Percentiles rank a stretch among this genome's conserved stretches.
These are phyloP conservation scores for Paedocypris sp. DNA, from an alignment of 2,113 vertebrate species.

Conservation along the genomic window DNA sequence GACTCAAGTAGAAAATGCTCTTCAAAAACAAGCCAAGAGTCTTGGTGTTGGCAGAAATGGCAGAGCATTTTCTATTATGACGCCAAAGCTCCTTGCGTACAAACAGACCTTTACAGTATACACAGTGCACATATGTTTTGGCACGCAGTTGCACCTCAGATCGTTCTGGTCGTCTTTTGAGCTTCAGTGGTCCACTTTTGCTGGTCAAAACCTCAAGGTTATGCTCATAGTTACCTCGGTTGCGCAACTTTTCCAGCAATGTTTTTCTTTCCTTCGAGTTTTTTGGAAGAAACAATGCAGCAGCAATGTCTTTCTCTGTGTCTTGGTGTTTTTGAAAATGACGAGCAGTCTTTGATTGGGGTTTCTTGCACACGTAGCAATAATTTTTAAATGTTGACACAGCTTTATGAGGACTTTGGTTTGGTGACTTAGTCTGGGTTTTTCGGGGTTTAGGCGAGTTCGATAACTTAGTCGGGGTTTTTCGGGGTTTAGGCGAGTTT, in stretches of 20 bases:
- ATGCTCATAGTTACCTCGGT: conserved; percentile 67
- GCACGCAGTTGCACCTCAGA: not conserved
- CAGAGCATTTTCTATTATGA: no score
- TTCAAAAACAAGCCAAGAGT: no score
- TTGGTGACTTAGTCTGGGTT: no score
- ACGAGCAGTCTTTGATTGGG: not conserved
- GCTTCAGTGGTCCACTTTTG: not conserved
- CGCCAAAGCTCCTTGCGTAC: not conserved
- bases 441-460: no score
- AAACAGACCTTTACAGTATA: conserved; percentile 39
- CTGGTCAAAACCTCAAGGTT: not conserved
- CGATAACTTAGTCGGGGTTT: no score
- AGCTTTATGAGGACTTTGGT: not conserved
- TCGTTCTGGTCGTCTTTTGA: not conserved
- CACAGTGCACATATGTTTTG: conserved; percentile 13
- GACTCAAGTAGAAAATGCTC: no score
- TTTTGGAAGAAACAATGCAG: conserved; percentile 90
- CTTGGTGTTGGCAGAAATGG: no score
- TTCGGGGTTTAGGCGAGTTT: no score
- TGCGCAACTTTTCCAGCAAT: conserved; percentile 94
- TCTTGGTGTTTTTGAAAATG: not conserved
- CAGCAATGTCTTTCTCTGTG: not conserved
- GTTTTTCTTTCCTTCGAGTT: conserved; percentile 79
- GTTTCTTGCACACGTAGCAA: conserved; percentile 42
- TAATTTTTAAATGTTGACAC: conserved; percentile 19